phyloP scores from a whole-genome alignment of 2,113 vertebrate species.

The Chinchilla lanigera region DNA sequence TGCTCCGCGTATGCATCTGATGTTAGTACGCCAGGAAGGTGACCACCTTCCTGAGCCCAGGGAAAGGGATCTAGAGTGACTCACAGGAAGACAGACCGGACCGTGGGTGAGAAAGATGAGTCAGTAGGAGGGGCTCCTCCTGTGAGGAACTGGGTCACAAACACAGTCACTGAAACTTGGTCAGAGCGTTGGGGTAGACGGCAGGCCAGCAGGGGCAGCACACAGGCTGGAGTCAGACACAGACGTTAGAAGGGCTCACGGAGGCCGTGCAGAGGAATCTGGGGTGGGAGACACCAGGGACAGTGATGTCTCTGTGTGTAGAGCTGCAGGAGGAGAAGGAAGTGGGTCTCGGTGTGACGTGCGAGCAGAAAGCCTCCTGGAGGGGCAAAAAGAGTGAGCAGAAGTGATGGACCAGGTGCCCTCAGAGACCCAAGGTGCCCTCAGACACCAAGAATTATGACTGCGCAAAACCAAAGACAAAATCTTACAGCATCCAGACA shows the following conservation, averaged over 20 bases:
- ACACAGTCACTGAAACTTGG: not conserved
- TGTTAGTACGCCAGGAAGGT: not conserved
- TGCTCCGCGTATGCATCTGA: accelerated
- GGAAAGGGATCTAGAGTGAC: no score
- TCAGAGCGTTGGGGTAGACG: not conserved
- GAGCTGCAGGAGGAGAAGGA: not conserved
- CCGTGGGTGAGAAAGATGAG: not conserved
- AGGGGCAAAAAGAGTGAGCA: not conserved
- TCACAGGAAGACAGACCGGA: not conserved
- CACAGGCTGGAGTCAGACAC: not conserved
- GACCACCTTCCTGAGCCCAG: not conserved
- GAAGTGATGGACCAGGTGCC: not conserved
- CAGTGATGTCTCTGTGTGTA: no score
- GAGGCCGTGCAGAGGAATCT: not conserved
- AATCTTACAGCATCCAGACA: not conserved
- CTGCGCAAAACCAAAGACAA: not conserved
- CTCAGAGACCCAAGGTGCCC: no score
- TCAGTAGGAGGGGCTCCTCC: not conserved
- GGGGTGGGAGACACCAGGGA: not conserved
- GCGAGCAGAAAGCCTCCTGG: not conserved
- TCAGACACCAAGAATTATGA: not conserved
- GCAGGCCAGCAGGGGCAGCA: not conserved
- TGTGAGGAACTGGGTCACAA: not conserved
- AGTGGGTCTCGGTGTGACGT: not conserved
- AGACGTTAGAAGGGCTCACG: not conserved